Base-by-base conservation (phyloP, 2,797 vertebrate genomes). In the Onychomys leucogaster region DNA sequence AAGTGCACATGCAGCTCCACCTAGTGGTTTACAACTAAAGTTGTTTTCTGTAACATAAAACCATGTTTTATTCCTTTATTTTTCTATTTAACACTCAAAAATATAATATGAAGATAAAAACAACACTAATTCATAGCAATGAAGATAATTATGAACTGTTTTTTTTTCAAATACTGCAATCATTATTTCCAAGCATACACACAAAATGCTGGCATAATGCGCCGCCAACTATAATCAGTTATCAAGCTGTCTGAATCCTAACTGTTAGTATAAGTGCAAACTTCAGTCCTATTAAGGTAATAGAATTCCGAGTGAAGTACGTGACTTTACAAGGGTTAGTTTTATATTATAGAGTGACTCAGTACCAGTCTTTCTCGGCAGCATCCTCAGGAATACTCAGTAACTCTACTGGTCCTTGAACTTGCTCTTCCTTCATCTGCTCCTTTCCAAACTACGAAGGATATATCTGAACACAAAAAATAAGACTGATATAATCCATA, bases 381-480 rank as follows among this genome's bases (percentile, higher is more conserved):
- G 99, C 99, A 97, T 99, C 99, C 6, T 99, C 99, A 5, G 99
- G 99, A 96, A 99, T 98, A 34, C 98, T 98, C 0, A 98, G 98
- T 83, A 99, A 98, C 97, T 99, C 99, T 95, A 97, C 75, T 0
- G 99, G 99, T 43, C 99, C 99, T 98, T 99, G 99, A 0, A 98
- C 98, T 97, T 99, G 98, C 83, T 99, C 99, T 78, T 98, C 92
- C 97, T 98, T 98, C 97, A 99, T 96, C 71, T 99, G 98, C 97
- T 99, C 98, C 98, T 99, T 99, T 86, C 99, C 99, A 97, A 99
- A 99, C 80, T 99, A 99, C 0, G 99, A 99, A 5, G 99, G 99
- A 98, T 99, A 99, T 96, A 99, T 99, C 99, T 99, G 98, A 37
- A 98, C 67, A 65, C 9, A 71, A 41, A 76, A 84, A 5, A 90